Base-by-base conservation (phyloP, 2,113 vertebrate species). In the Trematocara macrostoma region DNA sequence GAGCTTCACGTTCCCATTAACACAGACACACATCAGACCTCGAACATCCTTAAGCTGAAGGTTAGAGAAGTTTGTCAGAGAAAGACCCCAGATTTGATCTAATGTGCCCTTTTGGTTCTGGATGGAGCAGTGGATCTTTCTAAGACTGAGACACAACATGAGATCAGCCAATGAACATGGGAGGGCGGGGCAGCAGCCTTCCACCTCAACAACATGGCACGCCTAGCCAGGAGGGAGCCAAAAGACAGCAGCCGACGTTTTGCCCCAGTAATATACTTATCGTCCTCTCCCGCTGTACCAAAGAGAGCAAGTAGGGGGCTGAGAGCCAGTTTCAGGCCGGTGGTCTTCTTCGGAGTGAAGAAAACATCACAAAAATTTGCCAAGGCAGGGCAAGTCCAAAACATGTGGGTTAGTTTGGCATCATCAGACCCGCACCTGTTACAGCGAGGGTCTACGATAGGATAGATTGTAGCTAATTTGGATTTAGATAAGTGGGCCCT, bases 181-280 rank as follows among this genome's bases (percentile, higher is more conserved):
- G 56, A 18, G 5, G 29, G 55, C 4, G 12, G 55, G 55, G 55
- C 12, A 57, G 55, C 23, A 1, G 55, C 12, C 23, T 57, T 29
- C 23, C 55, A 57, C 55, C 12, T 15, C 23, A 56, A 14, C 53
- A 56, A 56, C 11, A 14, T 26, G 53, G 23, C 11, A 56, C 2
- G 0, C 23, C 23, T 56, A 5, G 4, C 4, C 23, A 56, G 53
- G 23, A 26, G 1, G 23, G 1, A 26, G 14, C 0, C 0, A 26
- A 56, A 29, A 0, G 53, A 56, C 53, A 0, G 11, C 23, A 56
- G 0, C 23, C 0, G 1, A 56, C 0, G 0, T 0, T 56, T 56
- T 56, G 23, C 23, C 0, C 12, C 23, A 29, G 0, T 57, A 57
- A 57, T 57, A 57, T 29, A 57, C 55, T 57, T 0, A 15, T 57